These are phyloP conservation scores for Felis chaus DNA, from an alignment of 2,113 vertebrate genomes.

Conservation along the genomic window DNA sequence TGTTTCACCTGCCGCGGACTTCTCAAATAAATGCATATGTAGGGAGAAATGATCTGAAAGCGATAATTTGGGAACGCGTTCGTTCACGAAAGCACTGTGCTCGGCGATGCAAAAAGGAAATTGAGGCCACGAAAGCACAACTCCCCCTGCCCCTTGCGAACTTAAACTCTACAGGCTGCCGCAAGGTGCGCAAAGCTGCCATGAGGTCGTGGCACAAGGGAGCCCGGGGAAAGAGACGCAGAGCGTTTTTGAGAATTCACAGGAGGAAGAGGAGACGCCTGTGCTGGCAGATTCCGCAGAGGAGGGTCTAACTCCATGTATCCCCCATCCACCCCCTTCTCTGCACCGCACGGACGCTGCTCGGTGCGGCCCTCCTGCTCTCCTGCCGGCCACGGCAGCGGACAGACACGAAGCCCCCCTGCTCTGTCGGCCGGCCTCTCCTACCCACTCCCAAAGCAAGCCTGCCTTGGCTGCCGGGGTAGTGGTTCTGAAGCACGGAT, in stretches of 20 bases:
- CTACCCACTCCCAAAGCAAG: background rate
- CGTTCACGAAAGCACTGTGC: background rate
- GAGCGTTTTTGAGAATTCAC: background rate
- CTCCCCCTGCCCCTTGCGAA: slow-evolving; percentile 42
- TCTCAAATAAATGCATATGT: background rate
- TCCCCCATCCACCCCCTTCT: background rate
- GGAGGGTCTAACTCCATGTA: accelerated
- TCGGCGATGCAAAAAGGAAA: background rate
- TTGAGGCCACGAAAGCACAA: slow-evolving; percentile 22
- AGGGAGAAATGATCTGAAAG: slow-evolving; percentile 30
- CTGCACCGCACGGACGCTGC: no score
- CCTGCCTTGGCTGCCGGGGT: background rate
- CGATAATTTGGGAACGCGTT: slow-evolving; percentile 19
- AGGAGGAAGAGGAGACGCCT: background rate
- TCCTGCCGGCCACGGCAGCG: background rate
- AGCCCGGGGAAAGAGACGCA: background rate
- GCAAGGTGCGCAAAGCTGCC: background rate
- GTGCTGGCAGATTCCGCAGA: accelerated
- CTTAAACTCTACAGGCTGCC: background rate
- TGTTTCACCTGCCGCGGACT: background rate
- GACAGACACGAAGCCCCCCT: background rate
- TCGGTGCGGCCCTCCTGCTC: no score
- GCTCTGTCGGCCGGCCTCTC: background rate
- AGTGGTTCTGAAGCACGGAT: background rate
- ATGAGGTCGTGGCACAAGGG: background rate